Evolutionary conservation across 2,888 invertebrate genomes (phyloP), one percentile per base, ranked within the genome.

Genomic region (Teleiodes luculella): DNA sequence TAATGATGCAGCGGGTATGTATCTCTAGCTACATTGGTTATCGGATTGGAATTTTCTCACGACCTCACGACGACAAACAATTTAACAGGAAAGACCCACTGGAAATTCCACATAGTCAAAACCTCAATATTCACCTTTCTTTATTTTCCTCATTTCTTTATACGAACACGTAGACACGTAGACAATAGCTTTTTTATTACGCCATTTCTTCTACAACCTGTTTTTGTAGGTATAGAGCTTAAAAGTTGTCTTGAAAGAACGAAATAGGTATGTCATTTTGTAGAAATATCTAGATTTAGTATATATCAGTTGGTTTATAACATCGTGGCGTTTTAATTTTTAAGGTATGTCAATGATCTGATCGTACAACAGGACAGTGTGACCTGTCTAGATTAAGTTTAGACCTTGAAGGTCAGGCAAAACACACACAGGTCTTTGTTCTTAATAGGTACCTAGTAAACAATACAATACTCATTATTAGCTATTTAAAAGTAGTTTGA

Each of bases 41-140:
- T 58, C 69, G 63, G 67, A 70, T 67, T 68, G 64, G 61, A 70
- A 72, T 76, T 70, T 74, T 77, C 70, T 71, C 70, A 73, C 70
- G 65, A 57, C 65, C 55, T 58, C 57, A 70, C 78, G 78, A 75
- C 75, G 66, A 72, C 67, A 31, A 31, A 50, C 33, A 24, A 58
- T 47, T 41, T 33, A 30, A 28, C 47, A 14, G 41, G 41, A 31
- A 51, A 51, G 41, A 14, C 48, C 48, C 46, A 28, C 30, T 35
- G 20, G 10, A 6, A n/a, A 43, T 43, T 43, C 13, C 6, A 10
- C 28, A n/a, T 28, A 3, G 4, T 5, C 28, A 43, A 43, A 11
- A n/a, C 10, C 10, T 6, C n/a, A 5, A 1, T 28, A 24, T 33
- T 14, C 47, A 47, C 47, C 14, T 47, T 47, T 31, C 30, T 28